Base-by-base conservation (phyloP, 2,888 invertebrate genomes). In the Zele albiditarsus region DNA sequence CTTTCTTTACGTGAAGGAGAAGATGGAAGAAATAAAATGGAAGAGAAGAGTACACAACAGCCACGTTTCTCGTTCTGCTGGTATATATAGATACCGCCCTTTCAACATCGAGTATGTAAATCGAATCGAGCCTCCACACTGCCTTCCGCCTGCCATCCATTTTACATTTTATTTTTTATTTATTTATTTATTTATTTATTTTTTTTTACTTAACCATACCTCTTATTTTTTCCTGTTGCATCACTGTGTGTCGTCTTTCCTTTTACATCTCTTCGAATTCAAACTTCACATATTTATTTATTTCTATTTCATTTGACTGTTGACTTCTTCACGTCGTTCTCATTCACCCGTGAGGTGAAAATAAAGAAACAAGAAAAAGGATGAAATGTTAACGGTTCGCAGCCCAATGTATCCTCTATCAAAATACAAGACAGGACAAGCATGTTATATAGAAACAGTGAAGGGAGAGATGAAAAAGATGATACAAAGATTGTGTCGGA, bases 71-170 rank as follows among this genome's bases (percentile, higher is more conserved):
- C 67, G 58, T 73, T 67, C 67, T 73, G 73, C 46, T 42, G 16
- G 14, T 57, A 53, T 28, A 23, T 65, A 33, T 28, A n/a, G 4
- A 38, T 42, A 42, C 53, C 46, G 66, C 25, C 33, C 73, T 73
- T 73, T 73, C 60, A 67, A 57, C 42, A 38, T 49, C 67, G 73
- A 73, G 73, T 73, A 73, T 73, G 73, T 68, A 73, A 73, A 73
- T 73, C 68, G 68, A 73, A 73, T 73, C 60, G 73, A 73, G 73
- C 73, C 73, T 62, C 49, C 46, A n/a, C 46, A 46, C 46, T 28
- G 25, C 49, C 46, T 73, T 73, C 65, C 65, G 72, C 16, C 65
- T 72, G 53, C 53, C 65, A 53, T 33, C 72, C 63, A 65, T 57
- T 53, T 31, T 38, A 33, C 27, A n/a, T 66, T 38, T 38, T 31